Evolutionary conservation across 2,797 vertebrate species (phyloP).

Genomic region (Lacerta viridis): DNA sequence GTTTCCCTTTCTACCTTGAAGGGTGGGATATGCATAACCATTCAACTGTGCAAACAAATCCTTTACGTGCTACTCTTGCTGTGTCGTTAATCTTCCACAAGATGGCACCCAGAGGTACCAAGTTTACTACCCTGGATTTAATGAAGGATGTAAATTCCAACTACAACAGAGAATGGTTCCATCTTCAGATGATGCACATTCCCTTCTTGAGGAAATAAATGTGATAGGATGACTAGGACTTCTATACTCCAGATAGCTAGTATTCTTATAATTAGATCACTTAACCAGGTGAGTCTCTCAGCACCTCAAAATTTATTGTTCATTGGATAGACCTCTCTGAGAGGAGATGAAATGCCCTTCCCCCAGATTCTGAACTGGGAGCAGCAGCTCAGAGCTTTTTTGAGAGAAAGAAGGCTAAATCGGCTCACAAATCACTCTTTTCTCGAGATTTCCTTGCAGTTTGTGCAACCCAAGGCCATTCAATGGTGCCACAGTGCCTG

Average conservation of each 20-base stretch:
- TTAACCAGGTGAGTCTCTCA: not conserved
- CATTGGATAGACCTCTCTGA: not conserved
- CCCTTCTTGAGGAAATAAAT: not conserved
- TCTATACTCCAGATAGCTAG: not conserved
- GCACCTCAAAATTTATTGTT: not conserved
- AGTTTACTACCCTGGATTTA: not conserved
- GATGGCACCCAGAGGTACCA: slow-evolving; percentile 20
- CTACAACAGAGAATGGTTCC: not conserved
- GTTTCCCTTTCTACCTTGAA: not conserved
- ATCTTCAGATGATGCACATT: not conserved
- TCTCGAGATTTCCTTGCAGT: not conserved
- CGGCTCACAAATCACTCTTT: not conserved
- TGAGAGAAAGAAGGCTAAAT: not conserved
- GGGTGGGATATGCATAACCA: not conserved
- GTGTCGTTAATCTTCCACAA: slow-evolving; percentile 18
- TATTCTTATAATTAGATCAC: not conserved
- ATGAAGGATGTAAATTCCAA: not conserved
- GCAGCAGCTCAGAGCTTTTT: too few species aligned
- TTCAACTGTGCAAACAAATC: not conserved
- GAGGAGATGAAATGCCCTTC: not conserved
- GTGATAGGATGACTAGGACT: not conserved
- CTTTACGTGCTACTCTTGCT: not conserved
- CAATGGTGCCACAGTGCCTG: not conserved
- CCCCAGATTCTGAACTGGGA: not conserved
- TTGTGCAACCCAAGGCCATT: not conserved